phyloP scores from a whole-genome alignment of 2,888 invertebrate species.

The Lacanobia oleracea region DNA sequence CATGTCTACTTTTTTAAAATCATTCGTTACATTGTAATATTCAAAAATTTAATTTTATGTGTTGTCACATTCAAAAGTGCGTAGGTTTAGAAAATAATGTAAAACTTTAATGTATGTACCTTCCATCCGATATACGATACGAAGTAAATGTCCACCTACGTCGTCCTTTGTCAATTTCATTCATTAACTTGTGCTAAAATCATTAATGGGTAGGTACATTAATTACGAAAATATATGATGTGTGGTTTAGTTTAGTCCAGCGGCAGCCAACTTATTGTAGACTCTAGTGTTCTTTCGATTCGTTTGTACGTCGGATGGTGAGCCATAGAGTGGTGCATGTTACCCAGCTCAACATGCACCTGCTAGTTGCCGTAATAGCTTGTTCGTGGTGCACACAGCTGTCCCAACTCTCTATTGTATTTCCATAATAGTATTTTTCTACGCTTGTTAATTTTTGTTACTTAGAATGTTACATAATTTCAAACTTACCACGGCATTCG shows the following conservation, averaged over 20 bases:
- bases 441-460: conserved; percentile 76
- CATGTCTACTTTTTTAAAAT: neutral
- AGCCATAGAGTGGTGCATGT: conserved; percentile 67
- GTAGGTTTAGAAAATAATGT: conserved; percentile 19
- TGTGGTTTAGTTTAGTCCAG: conserved; percentile 21
- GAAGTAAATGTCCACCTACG: conserved; percentile 36
- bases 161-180: conserved; percentile 53
- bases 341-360: conserved; percentile 78
- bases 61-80: neutral
- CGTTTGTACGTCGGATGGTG: conserved; percentile 13
- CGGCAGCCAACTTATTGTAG: conserved; percentile 2
- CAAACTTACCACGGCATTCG: conserved; percentile 46
- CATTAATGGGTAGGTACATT: conserved; percentile 29
- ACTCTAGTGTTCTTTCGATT: neutral
- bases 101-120: conserved; percentile 29
- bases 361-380: conserved; percentile 66
- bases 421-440: conserved; percentile 76
- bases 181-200: conserved; percentile 32
- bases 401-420: conserved; percentile 58
- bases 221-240: conserved; percentile 16
- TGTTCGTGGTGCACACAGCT: conserved; percentile 66
- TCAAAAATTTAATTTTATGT: conserved; percentile 5
- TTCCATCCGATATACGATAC: conserved; percentile 43
- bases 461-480: conserved; percentile 62
- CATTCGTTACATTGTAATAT: neutral